Evolutionary conservation across 1,140 invertebrate species (phyloP).

Genomic region (Brachionus sp.): DNA sequence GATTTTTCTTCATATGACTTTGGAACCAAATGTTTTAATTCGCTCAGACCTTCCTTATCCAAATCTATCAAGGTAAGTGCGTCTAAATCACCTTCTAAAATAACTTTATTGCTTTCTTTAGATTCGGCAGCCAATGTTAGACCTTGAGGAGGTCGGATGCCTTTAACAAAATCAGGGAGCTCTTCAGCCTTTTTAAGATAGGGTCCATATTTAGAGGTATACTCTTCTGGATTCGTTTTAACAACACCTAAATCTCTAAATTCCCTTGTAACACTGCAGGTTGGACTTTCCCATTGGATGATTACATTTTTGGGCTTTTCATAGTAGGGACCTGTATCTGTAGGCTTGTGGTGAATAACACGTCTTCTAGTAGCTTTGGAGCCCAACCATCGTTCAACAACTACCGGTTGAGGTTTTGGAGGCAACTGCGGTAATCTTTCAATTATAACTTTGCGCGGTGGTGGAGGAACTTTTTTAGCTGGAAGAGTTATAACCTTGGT

Average conservation of each 20-base stretch:
- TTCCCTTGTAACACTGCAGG: not conserved
- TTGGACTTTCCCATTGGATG: conserved; percentile 40
- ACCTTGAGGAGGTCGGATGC: not conserved
- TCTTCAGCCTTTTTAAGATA: not conserved
- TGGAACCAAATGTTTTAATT: not conserved
- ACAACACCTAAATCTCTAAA: conserved; percentile 22
- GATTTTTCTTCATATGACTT: not conserved
- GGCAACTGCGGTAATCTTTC: conserved; percentile 37
- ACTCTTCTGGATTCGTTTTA: conserved; percentile 39
- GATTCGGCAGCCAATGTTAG: not conserved
- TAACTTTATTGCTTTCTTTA: not conserved
- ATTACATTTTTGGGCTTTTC: conserved; percentile 29
- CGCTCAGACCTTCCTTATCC: conserved; percentile 19
- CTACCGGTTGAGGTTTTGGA: conserved; percentile 22
- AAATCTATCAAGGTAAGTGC: conserved; percentile 22
- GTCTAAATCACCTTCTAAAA: conserved; percentile 23
- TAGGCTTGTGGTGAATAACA: conserved; percentile 33
- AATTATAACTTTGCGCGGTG: conserved; percentile 46
- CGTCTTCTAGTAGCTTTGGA: conserved; percentile 13
- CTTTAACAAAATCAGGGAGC: conserved; percentile 17
- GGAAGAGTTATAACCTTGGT: not conserved
- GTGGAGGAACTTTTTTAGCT: conserved; percentile 15
- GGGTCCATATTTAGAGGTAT: not conserved
- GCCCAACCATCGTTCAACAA: conserved; percentile 45
- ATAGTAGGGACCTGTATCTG: not conserved